Evolutionary conservation across 2,113 vertebrate species (phyloP).

Genomic region (Mirounga angustirostris): DNA sequence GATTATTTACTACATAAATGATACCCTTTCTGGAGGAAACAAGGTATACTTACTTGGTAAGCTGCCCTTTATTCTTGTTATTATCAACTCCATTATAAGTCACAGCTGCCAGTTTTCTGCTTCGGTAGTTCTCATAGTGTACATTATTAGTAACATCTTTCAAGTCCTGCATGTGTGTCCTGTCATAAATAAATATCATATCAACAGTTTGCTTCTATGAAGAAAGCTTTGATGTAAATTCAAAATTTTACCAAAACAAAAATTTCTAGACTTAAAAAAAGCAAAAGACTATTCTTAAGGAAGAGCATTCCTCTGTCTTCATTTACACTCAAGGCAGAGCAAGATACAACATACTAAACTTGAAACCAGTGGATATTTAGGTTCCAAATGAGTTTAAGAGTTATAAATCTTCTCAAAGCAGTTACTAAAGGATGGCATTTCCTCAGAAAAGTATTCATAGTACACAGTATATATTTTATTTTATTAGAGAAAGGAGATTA

Average conservation of each 20-base stretch:
- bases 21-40: background rate
- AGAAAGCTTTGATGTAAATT: slow-evolving; percentile 1
- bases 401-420: background rate
- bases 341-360: background rate
- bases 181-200: slow-evolving; percentile 81
- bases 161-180: slow-evolving; percentile 99
- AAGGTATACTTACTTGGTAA: slow-evolving; percentile 94
- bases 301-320: background rate
- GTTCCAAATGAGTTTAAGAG: slow-evolving; percentile 25
- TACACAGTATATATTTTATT: slow-evolving; percentile 19
- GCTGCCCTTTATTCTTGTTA: slow-evolving; percentile 96
- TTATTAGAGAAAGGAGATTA: slow-evolving; percentile 18
- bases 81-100: slow-evolving; percentile 98
- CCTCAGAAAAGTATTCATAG: slow-evolving; percentile 27
- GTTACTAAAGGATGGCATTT: slow-evolving; percentile 27
- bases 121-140: slow-evolving; percentile 99
- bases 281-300: background rate
- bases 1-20: background rate
- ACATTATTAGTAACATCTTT: slow-evolving; percentile 99
- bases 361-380: slow-evolving; percentile 18
- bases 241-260: slow-evolving; percentile 46
- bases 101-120: slow-evolving; percentile 98
- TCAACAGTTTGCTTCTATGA: slow-evolving; percentile 56
- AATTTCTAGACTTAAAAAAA: background rate
- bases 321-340: background rate